Percentiles rank a stretch among this genome's conserved stretches.
phyloP scores from a whole-genome alignment of 2,113 vertebrate genomes.

The Neogale vison region DNA sequence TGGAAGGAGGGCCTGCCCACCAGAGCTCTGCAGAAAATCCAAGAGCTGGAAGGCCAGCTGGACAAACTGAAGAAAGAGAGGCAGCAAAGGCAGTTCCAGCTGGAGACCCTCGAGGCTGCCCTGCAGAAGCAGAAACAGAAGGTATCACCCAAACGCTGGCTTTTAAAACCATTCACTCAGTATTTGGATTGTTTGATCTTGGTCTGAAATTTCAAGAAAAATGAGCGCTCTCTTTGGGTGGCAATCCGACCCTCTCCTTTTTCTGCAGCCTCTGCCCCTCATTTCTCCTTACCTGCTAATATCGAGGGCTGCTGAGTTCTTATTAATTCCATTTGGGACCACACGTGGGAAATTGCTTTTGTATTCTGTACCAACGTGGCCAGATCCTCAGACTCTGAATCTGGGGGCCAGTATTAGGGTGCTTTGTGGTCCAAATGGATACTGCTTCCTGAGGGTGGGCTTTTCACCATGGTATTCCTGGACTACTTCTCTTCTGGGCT shows the following conservation, averaged over 20 bases:
- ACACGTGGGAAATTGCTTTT: background rate
- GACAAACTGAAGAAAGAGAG: constrained; percentile 94
- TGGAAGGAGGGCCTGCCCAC: constrained; percentile 95
- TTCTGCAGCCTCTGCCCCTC: background rate
- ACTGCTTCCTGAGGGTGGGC: background rate
- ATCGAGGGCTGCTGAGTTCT: background rate
- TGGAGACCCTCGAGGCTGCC: constrained; percentile 92
- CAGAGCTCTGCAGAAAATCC: constrained; percentile 93
- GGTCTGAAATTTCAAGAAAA: background rate
- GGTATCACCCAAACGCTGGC: constrained; percentile 74
- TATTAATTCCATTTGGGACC: background rate
- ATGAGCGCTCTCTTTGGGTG: background rate
- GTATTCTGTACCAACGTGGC: background rate
- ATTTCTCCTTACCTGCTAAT: background rate
- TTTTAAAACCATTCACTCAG: background rate
- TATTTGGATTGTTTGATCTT: background rate
- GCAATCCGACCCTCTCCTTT: accelerated
- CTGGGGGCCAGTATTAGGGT: background rate
- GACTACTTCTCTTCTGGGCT: background rate
- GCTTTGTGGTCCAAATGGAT: background rate
- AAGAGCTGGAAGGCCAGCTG: constrained; percentile 92
- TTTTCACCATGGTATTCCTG: background rate
- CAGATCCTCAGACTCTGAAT: background rate
- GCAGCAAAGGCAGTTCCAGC: constrained; percentile 93
- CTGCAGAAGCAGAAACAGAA: constrained; percentile 96